These are phyloP conservation scores for Lophotis ruficrista DNA, from an alignment of 2,113 vertebrate species.

Conservation along the genomic window DNA sequence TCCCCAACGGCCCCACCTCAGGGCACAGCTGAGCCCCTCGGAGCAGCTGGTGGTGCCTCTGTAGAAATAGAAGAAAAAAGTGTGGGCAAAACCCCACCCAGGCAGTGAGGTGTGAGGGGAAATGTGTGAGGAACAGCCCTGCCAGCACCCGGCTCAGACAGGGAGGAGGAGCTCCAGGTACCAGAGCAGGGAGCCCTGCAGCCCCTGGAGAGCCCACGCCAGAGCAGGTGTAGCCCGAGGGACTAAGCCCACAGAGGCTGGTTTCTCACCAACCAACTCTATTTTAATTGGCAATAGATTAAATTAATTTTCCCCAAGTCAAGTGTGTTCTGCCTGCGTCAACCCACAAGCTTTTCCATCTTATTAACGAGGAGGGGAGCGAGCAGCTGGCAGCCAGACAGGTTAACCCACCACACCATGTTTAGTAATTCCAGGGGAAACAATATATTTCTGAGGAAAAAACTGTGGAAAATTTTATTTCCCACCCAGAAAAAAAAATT, in stretches of 20 bases:
- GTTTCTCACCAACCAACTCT: not conserved
- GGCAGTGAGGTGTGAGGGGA: not conserved
- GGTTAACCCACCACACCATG: not conserved
- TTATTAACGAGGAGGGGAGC: not conserved
- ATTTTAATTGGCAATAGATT: not conserved
- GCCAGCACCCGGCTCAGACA: not conserved
- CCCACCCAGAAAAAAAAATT: constrained; percentile 14
- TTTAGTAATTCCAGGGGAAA: constrained; percentile 32
- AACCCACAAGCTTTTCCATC: not conserved
- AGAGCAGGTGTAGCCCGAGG: not conserved
- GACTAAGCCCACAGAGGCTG: not conserved
- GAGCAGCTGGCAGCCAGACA: not conserved
- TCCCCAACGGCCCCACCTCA: accelerated
- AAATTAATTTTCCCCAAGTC: not conserved
- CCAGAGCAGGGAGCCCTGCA: not conserved
- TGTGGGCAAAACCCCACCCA: not conserved
- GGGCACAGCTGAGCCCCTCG: not conserved
- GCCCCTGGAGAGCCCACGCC: not conserved
- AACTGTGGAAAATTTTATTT: not conserved
- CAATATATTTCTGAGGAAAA: not conserved
- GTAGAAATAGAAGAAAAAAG: not conserved
- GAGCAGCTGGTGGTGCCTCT: not conserved
- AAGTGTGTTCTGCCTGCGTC: not conserved
- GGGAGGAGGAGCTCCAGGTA: not conserved
- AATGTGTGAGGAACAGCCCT: not conserved